Evolutionary conservation across 2,888 invertebrate species (phyloP).

Genomic region (Autographa pulchrina): DNA sequence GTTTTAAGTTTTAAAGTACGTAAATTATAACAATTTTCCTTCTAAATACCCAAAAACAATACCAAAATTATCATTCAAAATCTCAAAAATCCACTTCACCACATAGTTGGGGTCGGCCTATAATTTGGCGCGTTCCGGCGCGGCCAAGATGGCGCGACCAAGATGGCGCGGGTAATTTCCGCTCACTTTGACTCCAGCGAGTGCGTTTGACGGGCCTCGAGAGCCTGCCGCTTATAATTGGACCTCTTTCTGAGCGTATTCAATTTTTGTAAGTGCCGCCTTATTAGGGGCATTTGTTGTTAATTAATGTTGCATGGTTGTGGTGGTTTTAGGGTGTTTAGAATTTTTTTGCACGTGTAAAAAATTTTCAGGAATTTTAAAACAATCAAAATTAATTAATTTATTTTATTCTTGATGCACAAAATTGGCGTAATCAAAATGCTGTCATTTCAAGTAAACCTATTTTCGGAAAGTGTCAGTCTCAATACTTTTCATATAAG

Average conservation of each 20-base stretch:
- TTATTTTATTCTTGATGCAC: too few species aligned
- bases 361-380: too few species aligned
- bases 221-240: slow-evolving; percentile 62
- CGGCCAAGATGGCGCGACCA: slow-evolving; percentile 55
- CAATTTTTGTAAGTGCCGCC: slow-evolving; percentile 36
- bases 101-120: slow-evolving; percentile 46
- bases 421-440: too few species aligned
- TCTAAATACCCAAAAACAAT: not conserved
- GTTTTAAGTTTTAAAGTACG: too few species aligned
- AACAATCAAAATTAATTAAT: too few species aligned
- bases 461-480: too few species aligned
- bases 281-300: slow-evolving; percentile 16
- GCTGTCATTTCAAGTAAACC: too few species aligned
- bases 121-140: slow-evolving; percentile 77
- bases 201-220: slow-evolving; percentile 72
- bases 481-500: too few species aligned
- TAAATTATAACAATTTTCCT: not conserved
- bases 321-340: slow-evolving; percentile 7
- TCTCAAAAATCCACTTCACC: slow-evolving; percentile 43
- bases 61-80: not conserved
- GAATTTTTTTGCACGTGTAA: not conserved
- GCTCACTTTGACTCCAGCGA: slow-evolving; percentile 64
- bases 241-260: slow-evolving; percentile 48
- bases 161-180: slow-evolving; percentile 80
- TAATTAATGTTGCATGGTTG: slow-evolving; percentile 20